These are phyloP conservation scores for Caenorhabditis zanzibari DNA, from an alignment of 2,888 invertebrate genomes.

Conservation along the genomic window DNA sequence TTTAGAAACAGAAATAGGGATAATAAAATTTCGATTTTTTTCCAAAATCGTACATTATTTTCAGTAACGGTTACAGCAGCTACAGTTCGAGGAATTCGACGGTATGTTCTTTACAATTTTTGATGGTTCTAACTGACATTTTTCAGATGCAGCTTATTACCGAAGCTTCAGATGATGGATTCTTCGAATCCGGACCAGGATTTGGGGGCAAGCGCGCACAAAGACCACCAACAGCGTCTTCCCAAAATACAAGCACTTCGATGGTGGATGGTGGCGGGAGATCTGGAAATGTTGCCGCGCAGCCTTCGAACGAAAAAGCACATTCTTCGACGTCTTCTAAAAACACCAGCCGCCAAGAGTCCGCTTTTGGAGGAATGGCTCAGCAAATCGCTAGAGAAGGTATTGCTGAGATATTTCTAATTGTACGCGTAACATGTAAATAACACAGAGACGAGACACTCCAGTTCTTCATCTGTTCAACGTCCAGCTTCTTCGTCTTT, in stretches of 20 bases:
- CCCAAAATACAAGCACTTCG: background rate
- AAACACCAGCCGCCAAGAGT: background rate
- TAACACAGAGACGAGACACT: too few relatives aligned
- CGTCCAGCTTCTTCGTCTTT: constrained; percentile 18
- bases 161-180: constrained; percentile 22
- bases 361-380: background rate
- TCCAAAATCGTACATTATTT: background rate
- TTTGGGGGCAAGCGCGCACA: constrained; percentile 25
- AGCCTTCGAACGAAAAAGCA: background rate
- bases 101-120: constrained; percentile 9
- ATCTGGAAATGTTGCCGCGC: background rate
- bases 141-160: constrained; percentile 38
- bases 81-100: background rate
- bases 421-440: too few relatives aligned
- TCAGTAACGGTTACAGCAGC: constrained; percentile 32
- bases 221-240: background rate
- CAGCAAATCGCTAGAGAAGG: background rate
- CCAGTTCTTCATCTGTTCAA: too few relatives aligned
- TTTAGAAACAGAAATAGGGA: too few relatives aligned
- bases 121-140: background rate
- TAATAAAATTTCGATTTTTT: too few relatives aligned
- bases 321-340: background rate
- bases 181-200: constrained; percentile 55
- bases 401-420: background rate
- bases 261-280: background rate